Percentiles rank a stretch among this genome's conserved stretches.
These are phyloP conservation scores for Catharus ustulatus DNA, from an alignment of 2,797 vertebrate genomes.

Conservation along the genomic window DNA sequence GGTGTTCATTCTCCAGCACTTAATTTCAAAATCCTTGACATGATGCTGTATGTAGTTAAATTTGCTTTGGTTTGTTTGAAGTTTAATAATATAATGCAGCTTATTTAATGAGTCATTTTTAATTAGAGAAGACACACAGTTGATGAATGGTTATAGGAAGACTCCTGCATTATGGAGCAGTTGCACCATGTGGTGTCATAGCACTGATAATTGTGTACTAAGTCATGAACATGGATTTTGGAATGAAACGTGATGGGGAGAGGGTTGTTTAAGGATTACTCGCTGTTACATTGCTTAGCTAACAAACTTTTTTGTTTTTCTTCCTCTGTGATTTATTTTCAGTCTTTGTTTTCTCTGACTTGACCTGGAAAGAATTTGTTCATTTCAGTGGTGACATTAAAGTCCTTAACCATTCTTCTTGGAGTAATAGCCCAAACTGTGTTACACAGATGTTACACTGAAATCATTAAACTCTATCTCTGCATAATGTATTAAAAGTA, in stretches of 20 bases:
- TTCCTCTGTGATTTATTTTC: background rate
- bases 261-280: background rate
- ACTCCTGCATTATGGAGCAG: background rate
- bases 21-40: background rate
- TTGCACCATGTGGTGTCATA: background rate
- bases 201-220: conserved; percentile 17
- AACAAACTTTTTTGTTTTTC: background rate
- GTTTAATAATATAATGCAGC: conserved; percentile 5
- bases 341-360: background rate
- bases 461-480: background rate
- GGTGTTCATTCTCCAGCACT: background rate
- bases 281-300: background rate
- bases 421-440: background rate
- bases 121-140: conserved; percentile 35
- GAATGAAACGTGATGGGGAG: background rate
- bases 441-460: background rate
- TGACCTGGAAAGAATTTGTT: background rate
- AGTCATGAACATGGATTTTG: conserved; percentile 2
- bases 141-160: conserved; percentile 26
- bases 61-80: conserved; percentile 13
- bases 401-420: background rate
- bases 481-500: background rate
- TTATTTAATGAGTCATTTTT: conserved; percentile 51
- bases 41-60: background rate
- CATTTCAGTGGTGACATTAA: background rate